Evolutionary conservation across 1,140 invertebrate species (phyloP).

Genomic region (Cydia strobilella): DNA sequence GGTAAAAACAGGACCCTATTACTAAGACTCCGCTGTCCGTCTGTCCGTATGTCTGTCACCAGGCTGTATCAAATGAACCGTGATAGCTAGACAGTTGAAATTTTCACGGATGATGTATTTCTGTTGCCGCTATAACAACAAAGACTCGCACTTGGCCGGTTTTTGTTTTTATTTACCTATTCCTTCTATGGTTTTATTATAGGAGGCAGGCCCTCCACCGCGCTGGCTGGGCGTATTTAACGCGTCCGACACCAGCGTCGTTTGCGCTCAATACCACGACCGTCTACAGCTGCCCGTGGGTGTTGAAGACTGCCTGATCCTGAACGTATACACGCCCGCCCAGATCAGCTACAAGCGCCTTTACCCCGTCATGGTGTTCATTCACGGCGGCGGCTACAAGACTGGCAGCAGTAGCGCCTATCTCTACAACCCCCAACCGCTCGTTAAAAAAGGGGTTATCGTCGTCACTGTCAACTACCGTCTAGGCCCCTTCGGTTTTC

Average conservation of each 20-base stretch:
- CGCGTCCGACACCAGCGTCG: slow-evolving; percentile 41
- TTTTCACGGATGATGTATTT: too few species aligned
- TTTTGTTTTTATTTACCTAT: too few species aligned
- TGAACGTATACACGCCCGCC: slow-evolving; percentile 47
- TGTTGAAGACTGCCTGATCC: slow-evolving; percentile 46
- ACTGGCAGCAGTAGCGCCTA: slow-evolving; percentile 66
- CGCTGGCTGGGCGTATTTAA: slow-evolving; percentile 42
- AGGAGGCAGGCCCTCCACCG: slow-evolving; percentile 46
- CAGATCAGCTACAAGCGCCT: slow-evolving; percentile 36
- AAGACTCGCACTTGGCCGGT: too few species aligned
- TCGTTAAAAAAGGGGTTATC: slow-evolving; percentile 64
- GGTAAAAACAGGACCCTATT: too few species aligned
- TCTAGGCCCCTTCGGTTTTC: slow-evolving; percentile 76
- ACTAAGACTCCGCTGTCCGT: too few species aligned
- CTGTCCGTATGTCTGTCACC: too few species aligned
- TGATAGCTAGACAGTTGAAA: too few species aligned
- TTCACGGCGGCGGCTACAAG: slow-evolving; percentile 77
- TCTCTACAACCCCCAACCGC: slow-evolving; percentile 70
- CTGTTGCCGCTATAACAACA: too few species aligned
- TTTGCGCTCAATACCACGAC: slow-evolving; percentile 43
- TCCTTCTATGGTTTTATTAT: not conserved
- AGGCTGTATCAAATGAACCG: too few species aligned
- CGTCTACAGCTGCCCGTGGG: slow-evolving; percentile 38
- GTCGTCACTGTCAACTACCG: slow-evolving; percentile 58
- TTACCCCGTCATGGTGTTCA: slow-evolving; percentile 79